These are phyloP conservation scores for Papilio protenor DNA, from an alignment of 2,888 invertebrate genomes.

Conservation along the genomic window DNA sequence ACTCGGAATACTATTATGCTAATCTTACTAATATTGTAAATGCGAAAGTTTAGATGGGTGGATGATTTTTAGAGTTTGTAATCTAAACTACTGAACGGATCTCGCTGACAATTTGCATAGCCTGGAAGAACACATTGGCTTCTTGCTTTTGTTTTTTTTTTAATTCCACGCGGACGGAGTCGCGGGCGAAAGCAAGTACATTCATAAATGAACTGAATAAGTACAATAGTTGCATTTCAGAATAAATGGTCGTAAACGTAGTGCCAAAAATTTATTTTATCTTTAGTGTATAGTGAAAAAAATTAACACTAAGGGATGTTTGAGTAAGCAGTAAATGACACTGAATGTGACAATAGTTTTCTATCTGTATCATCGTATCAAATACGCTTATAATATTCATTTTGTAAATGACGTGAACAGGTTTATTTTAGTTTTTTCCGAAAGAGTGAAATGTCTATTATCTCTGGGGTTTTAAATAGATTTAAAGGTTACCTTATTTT, in stretches of 20 bases:
- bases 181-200: no score
- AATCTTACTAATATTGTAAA: no score
- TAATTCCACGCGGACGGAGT: no score
- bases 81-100: no score
- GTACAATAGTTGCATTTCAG: no score
- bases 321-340: neutral
- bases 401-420: no score
- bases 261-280: neutral
- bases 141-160: no score
- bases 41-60: no score
- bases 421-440: neutral
- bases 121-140: no score
- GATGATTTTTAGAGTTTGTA: no score
- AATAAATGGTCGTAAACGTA: neutral
- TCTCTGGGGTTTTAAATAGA: neutral
- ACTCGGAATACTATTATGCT: neutral
- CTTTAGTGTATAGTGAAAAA: neutral
- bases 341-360: neutral
- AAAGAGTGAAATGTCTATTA: neutral
- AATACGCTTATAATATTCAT: neutral
- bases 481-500: conserved; percentile 6
- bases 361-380: neutral
- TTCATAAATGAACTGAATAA: neutral
- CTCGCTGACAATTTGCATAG: no score
- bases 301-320: neutral